Evolutionary conservation across 1,140 invertebrate species (phyloP).

Genomic region (Colletes latitarsis): DNA sequence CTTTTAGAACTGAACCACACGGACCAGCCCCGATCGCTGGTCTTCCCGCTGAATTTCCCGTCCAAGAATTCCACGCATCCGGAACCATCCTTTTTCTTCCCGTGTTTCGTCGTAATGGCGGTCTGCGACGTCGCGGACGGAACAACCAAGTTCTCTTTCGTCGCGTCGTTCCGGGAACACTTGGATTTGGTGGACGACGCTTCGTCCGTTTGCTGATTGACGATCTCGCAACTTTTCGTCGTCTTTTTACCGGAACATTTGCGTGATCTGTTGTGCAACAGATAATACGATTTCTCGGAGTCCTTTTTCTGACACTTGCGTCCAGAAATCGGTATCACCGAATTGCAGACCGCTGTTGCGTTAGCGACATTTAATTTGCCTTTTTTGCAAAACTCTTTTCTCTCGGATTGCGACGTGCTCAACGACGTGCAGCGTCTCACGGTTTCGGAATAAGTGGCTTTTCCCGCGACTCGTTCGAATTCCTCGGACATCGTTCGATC

Average conservation of each 20-base stretch:
- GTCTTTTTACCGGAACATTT: slow-evolving; percentile 45
- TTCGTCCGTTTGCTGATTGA: slow-evolving; percentile 30
- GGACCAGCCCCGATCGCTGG: slow-evolving; percentile 68
- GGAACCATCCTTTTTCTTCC: slow-evolving; percentile 42
- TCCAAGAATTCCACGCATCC: slow-evolving; percentile 38
- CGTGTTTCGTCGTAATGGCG: slow-evolving; percentile 5
- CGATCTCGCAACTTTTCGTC: slow-evolving; percentile 19
- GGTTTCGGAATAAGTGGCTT: slow-evolving; percentile 75
- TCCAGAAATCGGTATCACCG: slow-evolving; percentile 46
- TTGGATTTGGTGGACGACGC: background rate
- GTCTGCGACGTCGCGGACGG: background rate
- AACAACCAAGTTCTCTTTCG: background rate
- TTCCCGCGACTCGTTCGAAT: slow-evolving; percentile 47
- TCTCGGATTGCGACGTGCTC: slow-evolving; percentile 28
- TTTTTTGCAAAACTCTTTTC: slow-evolving; percentile 56
- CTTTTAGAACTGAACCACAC: slow-evolving; percentile 71
- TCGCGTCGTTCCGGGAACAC: background rate
- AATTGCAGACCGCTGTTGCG: slow-evolving; percentile 13
- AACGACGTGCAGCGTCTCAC: slow-evolving; percentile 62
- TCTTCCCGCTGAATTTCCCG: slow-evolving; percentile 42
- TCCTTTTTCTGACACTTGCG: slow-evolving; percentile 51
- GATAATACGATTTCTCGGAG: slow-evolving; percentile 54
- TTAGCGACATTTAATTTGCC: slow-evolving; percentile 25
- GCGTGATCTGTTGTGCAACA: slow-evolving; percentile 53
- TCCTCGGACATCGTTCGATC: slow-evolving; percentile 26